Percentiles rank a stretch among this genome's conserved stretches.
Evolutionary conservation across 2,888 invertebrate species (phyloP).

Genomic region (Agrilus mali): DNA sequence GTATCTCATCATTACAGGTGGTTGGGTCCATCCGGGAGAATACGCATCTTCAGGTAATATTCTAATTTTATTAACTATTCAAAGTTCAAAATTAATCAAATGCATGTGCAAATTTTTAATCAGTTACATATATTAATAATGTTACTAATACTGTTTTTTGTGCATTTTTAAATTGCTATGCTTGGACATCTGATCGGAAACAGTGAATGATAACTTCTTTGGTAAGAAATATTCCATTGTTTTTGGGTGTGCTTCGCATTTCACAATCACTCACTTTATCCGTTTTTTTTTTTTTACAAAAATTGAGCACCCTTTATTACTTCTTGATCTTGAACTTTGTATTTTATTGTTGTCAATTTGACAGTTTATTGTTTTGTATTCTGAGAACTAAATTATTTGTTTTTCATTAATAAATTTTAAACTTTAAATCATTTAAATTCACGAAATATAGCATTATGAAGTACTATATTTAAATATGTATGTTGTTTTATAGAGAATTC

Average conservation of each 20-base stretch:
- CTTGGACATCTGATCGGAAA: conserved; percentile 19
- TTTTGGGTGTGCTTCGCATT: background rate
- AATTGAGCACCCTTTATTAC: background rate
- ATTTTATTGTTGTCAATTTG: background rate
- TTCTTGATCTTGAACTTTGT: background rate
- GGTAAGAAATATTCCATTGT: conserved; percentile 57
- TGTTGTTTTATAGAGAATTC: too few relatives aligned
- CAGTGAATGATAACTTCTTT: conserved; percentile 99
- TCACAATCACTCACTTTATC: background rate
- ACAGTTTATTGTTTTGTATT: background rate
- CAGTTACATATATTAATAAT: background rate
- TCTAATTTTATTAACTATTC: conserved; percentile 8
- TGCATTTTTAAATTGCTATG: conserved; percentile 21
- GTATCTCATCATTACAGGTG: conserved; percentile 46
- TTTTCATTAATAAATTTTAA: too few relatives aligned
- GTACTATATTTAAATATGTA: too few relatives aligned
- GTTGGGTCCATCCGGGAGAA: conserved; percentile 97
- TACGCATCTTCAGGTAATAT: conserved; percentile 93
- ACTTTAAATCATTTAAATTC: too few relatives aligned
- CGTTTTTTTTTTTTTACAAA: background rate
- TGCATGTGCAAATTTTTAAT: too few relatives aligned
- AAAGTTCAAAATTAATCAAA: conserved; percentile 1
- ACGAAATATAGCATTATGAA: too few relatives aligned
- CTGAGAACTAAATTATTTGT: too few relatives aligned
- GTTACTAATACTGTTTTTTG: conserved; percentile 18